Base-by-base conservation (phyloP, 2,113 vertebrate species). In the Gallinago media region DNA sequence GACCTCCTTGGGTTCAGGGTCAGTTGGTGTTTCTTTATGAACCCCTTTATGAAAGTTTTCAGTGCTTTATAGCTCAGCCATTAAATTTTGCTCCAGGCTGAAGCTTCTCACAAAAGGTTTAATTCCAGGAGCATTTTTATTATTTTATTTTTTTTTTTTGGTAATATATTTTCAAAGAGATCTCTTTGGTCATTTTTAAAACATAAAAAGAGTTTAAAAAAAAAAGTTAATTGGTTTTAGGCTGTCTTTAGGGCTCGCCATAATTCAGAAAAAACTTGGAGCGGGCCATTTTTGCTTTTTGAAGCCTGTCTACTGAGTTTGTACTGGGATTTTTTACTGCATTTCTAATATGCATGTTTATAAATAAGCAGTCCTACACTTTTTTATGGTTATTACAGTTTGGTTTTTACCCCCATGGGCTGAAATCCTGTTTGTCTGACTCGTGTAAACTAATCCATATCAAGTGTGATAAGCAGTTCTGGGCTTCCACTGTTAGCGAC, bases 11-110 rank as follows among this genome's bases (percentile, higher is more conserved):
- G 58, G 70, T 94, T 95, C 92, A 90, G 91, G 91, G 87, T 96
- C 79, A 95, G 90, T 89, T 96, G 90, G 63, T 94, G 82, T 91
- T 94, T 91, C 95, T 97, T 97, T 97, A 97, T 94, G 88, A 90
- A 96, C 86, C 82, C 83, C 77, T 96, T 92, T 96, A 96, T 96
- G 93, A 94, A 97, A 97, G 65, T 95, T 95, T 96, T 89, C 85
- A 94, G 80, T 87, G 55, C 77, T 96, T 97, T 95, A 96, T 85
- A 87, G 92, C 88, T 82, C 74, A 93, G 84, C 67, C 74, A 91
- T 96, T 96, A 96, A 93, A 92, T 93, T 85, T 91, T 84, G 95
- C 95, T 93, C 58, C 73, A 92, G 93, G 96, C 92, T 88, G 56
- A 92, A 96, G 49, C 77, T 91, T 94, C 92, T 58, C 86, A 96